Conservation (phyloP, 2,797 vertebrate genomes). For the Micromesistius poutassou region DNA sequence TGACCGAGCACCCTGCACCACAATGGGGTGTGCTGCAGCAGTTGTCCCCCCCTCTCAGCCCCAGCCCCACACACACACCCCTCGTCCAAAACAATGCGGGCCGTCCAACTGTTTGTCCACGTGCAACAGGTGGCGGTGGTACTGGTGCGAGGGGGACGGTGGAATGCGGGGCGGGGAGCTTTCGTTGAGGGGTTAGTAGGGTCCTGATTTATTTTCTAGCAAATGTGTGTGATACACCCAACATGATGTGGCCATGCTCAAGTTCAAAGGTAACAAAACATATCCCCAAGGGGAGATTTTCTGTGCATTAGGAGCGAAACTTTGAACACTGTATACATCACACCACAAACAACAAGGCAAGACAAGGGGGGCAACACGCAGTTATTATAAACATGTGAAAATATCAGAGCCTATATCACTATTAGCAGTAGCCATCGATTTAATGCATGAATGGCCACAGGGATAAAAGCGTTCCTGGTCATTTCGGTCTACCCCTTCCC, state of each 20-base stretch:
- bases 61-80: neutral
- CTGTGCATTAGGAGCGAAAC: no score
- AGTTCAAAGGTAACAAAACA: no score
- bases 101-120: constrained; percentile 65
- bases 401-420: no score
- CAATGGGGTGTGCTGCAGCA: constrained; percentile 43
- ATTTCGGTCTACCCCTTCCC: no score
- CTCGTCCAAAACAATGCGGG: constrained; percentile 65
- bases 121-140: constrained; percentile 66
- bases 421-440: no score
- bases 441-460: no score
- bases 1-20: constrained; percentile 46
- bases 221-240: neutral
- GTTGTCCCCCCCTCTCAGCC: constrained; percentile 17
- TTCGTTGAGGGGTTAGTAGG: neutral
- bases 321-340: no score
- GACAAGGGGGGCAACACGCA: no score
- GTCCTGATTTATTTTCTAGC: neutral
- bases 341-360: no score
- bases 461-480: no score
- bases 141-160: constrained; percentile 12
- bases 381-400: no score
- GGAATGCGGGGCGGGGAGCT: neutral
- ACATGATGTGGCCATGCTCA: neutral
- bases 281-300: no score